Conservation (phyloP, 2,797 vertebrate genomes). For the Ptychadena robeensis region DNA sequence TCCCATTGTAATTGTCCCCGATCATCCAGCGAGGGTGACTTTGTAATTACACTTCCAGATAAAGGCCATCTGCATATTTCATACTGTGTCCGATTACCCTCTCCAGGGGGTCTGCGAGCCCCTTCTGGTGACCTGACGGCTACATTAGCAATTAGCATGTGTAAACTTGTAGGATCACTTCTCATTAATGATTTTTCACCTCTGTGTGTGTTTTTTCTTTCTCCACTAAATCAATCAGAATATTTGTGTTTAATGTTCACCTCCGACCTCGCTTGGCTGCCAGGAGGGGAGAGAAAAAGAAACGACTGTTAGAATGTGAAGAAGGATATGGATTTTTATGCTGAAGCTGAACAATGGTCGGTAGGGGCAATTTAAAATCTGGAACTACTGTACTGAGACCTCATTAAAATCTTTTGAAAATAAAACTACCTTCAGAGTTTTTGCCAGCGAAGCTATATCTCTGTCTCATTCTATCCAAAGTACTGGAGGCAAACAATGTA, state of each 20-base stretch:
- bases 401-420: background rate
- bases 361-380: background rate
- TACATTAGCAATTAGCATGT: slow-evolving; percentile 35
- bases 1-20: background rate
- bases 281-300: background rate
- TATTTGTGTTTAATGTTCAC: slow-evolving; percentile 8
- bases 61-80: slow-evolving; percentile 68
- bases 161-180: background rate
- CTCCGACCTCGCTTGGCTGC: slow-evolving; percentile 8
- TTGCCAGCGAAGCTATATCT: background rate
- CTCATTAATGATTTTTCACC: slow-evolving; percentile 15
- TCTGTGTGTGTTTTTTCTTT: background rate
- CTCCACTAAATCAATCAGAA: slow-evolving; percentile 5
- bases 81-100: slow-evolving; percentile 60
- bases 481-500: background rate
- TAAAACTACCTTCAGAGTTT: background rate
- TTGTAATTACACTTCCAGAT: slow-evolving; percentile 65
- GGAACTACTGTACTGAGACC: background rate
- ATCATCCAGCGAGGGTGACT: slow-evolving; percentile 22
- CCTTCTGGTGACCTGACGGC: slow-evolving; percentile 65
- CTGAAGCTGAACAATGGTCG: background rate
- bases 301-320: background rate
- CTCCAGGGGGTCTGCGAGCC: slow-evolving; percentile 64
- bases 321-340: background rate
- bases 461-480: background rate